Evolutionary conservation across 2,888 invertebrate species (phyloP).

Genomic region (Timandra comae): DNA sequence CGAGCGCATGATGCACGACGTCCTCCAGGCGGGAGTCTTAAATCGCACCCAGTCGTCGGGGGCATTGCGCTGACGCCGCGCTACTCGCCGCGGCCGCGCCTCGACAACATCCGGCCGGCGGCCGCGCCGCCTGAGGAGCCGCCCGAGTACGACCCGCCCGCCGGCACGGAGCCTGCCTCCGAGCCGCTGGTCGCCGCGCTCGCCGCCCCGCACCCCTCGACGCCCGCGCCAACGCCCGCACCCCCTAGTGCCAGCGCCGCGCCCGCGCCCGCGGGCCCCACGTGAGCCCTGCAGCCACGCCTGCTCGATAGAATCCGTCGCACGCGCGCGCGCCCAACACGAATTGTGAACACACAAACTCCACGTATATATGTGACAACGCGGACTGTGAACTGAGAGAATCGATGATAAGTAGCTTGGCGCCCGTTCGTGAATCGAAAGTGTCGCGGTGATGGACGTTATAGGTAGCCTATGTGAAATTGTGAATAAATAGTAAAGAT

Average conservation of each 20-base stretch:
- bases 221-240: conserved; percentile 20
- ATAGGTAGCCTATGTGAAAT: conserved; percentile 66
- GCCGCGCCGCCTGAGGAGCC: conserved; percentile 68
- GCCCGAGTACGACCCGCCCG: conserved; percentile 37
- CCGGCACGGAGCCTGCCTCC: conserved; percentile 23
- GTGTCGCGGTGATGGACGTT: conserved; percentile 43
- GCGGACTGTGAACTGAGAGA: conserved; percentile 40
- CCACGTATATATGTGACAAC: conserved; percentile 24
- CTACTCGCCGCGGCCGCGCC: conserved; percentile 69
- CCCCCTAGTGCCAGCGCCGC: conserved; percentile 9
- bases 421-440: conserved; percentile 35
- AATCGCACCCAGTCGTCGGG: conserved; percentile 76
- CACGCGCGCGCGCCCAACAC: conserved; percentile 7
- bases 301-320: neutral
- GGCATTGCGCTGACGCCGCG: conserved; percentile 75
- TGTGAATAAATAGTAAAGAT: conserved; percentile 57
- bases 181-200: conserved; percentile 26
- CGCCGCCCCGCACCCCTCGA: conserved; percentile 17
- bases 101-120: conserved; percentile 64
- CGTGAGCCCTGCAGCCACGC: conserved; percentile 36
- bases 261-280: conserved; percentile 24
- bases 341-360: conserved; percentile 33
- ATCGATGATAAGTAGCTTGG: conserved; percentile 30
- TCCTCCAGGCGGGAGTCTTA: conserved; percentile 78
- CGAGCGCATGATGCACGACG: conserved; percentile 89